Conservation (phyloP, 2,888 invertebrate genomes). For the Sinopyrophorus schimmeli region DNA sequence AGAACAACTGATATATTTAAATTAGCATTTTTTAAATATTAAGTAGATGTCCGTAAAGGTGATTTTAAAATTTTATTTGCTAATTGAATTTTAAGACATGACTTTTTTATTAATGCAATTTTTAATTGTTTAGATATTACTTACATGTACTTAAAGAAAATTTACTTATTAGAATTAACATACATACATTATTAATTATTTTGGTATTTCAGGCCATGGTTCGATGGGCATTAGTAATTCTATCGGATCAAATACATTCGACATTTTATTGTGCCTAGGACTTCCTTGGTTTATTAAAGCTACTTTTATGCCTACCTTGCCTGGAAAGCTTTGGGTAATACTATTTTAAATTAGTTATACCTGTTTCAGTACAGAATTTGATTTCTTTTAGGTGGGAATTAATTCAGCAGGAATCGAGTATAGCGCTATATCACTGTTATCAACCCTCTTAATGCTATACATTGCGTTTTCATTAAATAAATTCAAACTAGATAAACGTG, state of each 20-base stretch:
- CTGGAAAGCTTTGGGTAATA: slow-evolving; percentile 76
- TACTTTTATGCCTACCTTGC: slow-evolving; percentile 76
- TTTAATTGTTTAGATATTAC: too few relatives aligned
- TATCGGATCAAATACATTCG: slow-evolving; percentile 82
- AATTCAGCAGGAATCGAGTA: slow-evolving; percentile 90
- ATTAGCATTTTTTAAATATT: too few relatives aligned
- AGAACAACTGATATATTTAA: background rate
- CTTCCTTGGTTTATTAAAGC: slow-evolving; percentile 89
- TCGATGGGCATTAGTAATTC: slow-evolving; percentile 82
- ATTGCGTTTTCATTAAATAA: slow-evolving; percentile 83
- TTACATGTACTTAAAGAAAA: too few relatives aligned
- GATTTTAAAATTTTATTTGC: too few relatives aligned
- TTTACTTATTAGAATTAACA: too few relatives aligned
- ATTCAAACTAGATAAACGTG: slow-evolving; percentile 83
- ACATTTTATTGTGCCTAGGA: slow-evolving; percentile 77
- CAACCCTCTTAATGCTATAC: slow-evolving; percentile 82
- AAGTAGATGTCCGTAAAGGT: too few relatives aligned
- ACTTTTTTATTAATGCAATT: too few relatives aligned
- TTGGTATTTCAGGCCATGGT: slow-evolving; percentile 79
- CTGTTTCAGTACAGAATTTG: slow-evolving; percentile 4
- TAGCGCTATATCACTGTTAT: slow-evolving; percentile 85
- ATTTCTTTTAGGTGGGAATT: slow-evolving; percentile 69
- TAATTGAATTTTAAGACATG: too few relatives aligned
- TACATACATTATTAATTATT: slow-evolving; percentile 84
- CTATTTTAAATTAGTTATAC: slow-evolving; percentile 7